Base-by-base conservation (phyloP, 1,140 invertebrate species). In the Sitobion miscanthi region DNA sequence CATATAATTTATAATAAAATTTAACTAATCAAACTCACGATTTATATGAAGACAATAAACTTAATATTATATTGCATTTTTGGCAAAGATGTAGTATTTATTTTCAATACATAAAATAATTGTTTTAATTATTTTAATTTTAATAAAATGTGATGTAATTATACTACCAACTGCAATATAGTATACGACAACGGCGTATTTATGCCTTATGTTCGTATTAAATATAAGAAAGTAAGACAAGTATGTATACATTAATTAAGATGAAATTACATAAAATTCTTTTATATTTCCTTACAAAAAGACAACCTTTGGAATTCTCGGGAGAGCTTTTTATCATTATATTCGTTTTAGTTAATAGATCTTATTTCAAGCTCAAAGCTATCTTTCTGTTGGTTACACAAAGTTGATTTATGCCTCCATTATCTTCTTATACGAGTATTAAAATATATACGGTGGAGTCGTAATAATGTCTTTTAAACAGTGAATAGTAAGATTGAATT, bases 331-430 rank as follows among this genome's bases (percentile, higher is more conserved):
- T 89, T 23, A 23, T 54, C n/a, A 52, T 89, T 52, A 54, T n/a
- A 86, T 86, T 47, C 42, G 20, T 88, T 35, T 88, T 88, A 52
- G 86, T 49, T n/a, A 25, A n/a, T 49, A 47, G 86, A 88, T 88
- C 86, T 49, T 88, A 88, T 88, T 88, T 88, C 47, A 88, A 88
- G n/a, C 17, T 88, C 11, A 49, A 88, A 49, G 45, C 86, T 52
- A 49, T 30, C 30, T 47, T n/a, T 52, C 30, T 88, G 38, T 23
- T 49, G 7, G 30, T 49, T 49, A 47, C n/a, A n/a, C n/a, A 52
- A 49, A 52, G 45, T 88, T 88, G 17, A 88, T 88, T 88, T 49
- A 49, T 85, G 38, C 38, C 5, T 2, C 20, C 86, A 88, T 88
- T 49, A 88, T 52, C 17, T 35, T 52, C 14, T 88, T 88, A 30